Evolutionary conservation across 2,797 vertebrate genomes (phyloP).

Genomic region (Diplodus sargus): DNA sequence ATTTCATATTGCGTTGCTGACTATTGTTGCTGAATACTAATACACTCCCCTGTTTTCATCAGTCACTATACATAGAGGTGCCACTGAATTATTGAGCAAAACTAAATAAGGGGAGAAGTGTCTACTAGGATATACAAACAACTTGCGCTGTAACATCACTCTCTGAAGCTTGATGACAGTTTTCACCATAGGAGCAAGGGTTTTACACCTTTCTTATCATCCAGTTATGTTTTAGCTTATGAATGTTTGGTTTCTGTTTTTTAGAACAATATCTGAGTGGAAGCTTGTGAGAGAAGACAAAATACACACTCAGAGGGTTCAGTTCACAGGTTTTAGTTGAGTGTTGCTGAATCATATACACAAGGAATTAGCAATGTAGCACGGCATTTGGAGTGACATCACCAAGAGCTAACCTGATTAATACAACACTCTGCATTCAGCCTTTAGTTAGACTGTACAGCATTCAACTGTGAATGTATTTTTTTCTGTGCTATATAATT

Average conservation of each 20-base stretch:
- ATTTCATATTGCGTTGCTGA: conserved; percentile 50
- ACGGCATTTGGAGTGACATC: conserved; percentile 18
- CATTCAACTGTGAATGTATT: background rate
- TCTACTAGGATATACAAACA: conserved; percentile 33
- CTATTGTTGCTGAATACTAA: conserved; percentile 78
- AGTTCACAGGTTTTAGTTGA: background rate
- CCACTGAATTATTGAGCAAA: conserved; percentile 82
- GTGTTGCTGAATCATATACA: background rate
- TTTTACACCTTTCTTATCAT: background rate
- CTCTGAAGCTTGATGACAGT: background rate
- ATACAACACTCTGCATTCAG: background rate
- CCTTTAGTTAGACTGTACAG: background rate
- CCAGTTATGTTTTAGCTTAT: background rate
- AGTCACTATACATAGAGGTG: conserved; percentile 72
- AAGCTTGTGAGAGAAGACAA: background rate
- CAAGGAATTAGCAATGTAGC: background rate
- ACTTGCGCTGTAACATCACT: conserved; percentile 12
- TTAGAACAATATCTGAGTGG: background rate
- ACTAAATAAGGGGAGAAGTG: conserved; percentile 61
- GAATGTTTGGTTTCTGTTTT: background rate
- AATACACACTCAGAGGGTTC: background rate
- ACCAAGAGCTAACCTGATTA: conserved; percentile 12
- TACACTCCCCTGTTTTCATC: conserved; percentile 57
- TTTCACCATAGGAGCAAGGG: background rate
- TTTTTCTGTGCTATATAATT: background rate